Conservation (phyloP, 37 sponge, comb jelly and placozoan species). For the Beroe forskalii region DNA sequence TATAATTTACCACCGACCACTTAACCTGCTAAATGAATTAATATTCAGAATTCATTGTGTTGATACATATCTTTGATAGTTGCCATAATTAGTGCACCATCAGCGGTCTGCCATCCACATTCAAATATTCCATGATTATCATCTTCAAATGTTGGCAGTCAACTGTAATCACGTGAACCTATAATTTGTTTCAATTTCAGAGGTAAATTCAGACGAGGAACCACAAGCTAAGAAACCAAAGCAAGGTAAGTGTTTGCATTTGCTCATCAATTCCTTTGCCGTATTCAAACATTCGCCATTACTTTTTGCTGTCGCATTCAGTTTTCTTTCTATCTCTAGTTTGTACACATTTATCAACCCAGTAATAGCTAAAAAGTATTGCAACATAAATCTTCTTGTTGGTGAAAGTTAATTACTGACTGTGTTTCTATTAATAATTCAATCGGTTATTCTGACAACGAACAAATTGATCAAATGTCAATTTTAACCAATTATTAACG, state of each 20-base stretch:
- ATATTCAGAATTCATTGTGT: too few species aligned
- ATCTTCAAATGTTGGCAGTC: not conserved
- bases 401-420: too few species aligned
- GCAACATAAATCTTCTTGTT: not conserved
- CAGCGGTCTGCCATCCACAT: not conserved
- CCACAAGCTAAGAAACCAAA: slow-evolving; percentile 47
- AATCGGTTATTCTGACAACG: too few species aligned
- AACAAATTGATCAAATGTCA: too few species aligned
- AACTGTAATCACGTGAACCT: not conserved
- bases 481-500: too few species aligned
- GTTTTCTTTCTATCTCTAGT: not conserved
- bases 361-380: not conserved
- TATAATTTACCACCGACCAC: too few species aligned
- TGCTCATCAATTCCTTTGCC: too few species aligned
- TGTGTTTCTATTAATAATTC: too few species aligned
- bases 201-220: slow-evolving; percentile 32
- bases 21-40: too few species aligned
- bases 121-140: not conserved
- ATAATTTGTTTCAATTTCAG: slow-evolving; percentile 7
- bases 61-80: too few species aligned
- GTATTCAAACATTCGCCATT: too few species aligned
- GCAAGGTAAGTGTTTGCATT: slow-evolving; percentile 37
- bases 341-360: not conserved
- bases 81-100: not conserved
- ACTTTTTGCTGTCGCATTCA: too few species aligned